Percentiles rank a stretch among this genome's conserved stretches.
These are phyloP conservation scores for Vanacampus margaritifer DNA, from an alignment of 2,113 vertebrate species.

Conservation along the genomic window DNA sequence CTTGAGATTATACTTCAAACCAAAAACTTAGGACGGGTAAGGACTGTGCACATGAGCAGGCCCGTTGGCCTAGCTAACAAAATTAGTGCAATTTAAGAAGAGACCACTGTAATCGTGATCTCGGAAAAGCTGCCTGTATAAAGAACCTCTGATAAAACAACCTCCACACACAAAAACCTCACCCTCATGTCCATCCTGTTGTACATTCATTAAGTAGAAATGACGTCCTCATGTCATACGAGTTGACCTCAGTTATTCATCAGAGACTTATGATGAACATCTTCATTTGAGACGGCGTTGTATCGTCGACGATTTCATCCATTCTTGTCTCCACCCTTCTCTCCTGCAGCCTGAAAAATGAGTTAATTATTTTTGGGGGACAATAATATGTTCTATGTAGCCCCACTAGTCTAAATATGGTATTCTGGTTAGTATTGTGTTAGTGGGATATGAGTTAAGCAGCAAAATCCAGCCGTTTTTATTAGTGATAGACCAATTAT, in stretches of 20 bases:
- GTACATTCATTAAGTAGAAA: conserved; percentile 65
- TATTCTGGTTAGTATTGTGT: too few species aligned
- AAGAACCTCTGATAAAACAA: conserved; percentile 46
- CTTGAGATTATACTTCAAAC: conserved; percentile 30
- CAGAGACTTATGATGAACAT: not conserved
- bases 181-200: conserved; percentile 50
- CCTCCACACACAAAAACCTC: conserved; percentile 45
- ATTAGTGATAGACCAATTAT: too few species aligned
- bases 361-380: too few species aligned
- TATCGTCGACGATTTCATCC: conserved; percentile 32
- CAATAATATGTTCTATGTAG: too few species aligned
- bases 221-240: conserved; percentile 27
- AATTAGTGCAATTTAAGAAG: conserved; percentile 73
- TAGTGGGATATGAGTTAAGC: too few species aligned
- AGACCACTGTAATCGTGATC: conserved; percentile 58
- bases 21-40: conserved; percentile 8
- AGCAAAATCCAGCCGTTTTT: too few species aligned
- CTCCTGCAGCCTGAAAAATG: conserved; percentile 58
- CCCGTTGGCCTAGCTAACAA: conserved; percentile 52
- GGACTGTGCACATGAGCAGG: conserved; percentile 43
- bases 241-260: conserved; percentile 30
- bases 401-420: too few species aligned
- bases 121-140: conserved; percentile 70
- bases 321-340: conserved; percentile 69
- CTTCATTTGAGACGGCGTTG: conserved; percentile 31